Base-by-base conservation (phyloP, 2,888 invertebrate species). In the Mechanitis messenoides region DNA sequence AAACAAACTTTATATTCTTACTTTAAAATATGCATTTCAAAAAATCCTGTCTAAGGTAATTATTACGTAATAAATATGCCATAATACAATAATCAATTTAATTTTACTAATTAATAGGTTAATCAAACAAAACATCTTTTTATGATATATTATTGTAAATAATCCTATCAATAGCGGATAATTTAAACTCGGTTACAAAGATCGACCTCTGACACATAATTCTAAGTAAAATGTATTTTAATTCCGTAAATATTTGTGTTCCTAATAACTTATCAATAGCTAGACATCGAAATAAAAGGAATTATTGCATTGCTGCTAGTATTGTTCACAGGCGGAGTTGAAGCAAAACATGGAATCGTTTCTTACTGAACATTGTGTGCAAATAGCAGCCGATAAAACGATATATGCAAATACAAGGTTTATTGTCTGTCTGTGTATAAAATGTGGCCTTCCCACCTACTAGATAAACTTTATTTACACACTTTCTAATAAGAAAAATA, bases 311-410 rank as follows among this genome's bases (percentile, higher is more conserved):
- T 75, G 61, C 70, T 70, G 59, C 60, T 60, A 67, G 67, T 77
- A 75, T 76, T 70, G 78, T 81, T 79, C 77, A 72, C 77, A 79
- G 72, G 70, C 74, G 74, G 75, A 71, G 74, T 76, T 77, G 79
- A 80, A 81, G 76, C 77, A 81, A 80, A 82, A 83, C 80, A 81
- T 69, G 72, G 69, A 70, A 74, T 77, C 79, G 79, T 77, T 82
- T 80, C 79, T 80, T 81, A 81, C 80, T 79, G 78, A 83, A 84
- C 85, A 84, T 85, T 84, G 86, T 85, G 83, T 85, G 85, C 77
- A 85, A 85, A 86, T 85, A 75, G 78, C 69, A 77, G 72, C 73
- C 79, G 78, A 81, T 83, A 81, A 81, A 81, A 80, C 77, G 74
- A 83, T 83, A 84, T 81, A 82, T 66, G 64, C 65, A 66, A 68